Evolutionary conservation across 2,797 vertebrate genomes (phyloP), one percentile per base, ranked within the genome.

Genomic region (Molossus molossus): DNA sequence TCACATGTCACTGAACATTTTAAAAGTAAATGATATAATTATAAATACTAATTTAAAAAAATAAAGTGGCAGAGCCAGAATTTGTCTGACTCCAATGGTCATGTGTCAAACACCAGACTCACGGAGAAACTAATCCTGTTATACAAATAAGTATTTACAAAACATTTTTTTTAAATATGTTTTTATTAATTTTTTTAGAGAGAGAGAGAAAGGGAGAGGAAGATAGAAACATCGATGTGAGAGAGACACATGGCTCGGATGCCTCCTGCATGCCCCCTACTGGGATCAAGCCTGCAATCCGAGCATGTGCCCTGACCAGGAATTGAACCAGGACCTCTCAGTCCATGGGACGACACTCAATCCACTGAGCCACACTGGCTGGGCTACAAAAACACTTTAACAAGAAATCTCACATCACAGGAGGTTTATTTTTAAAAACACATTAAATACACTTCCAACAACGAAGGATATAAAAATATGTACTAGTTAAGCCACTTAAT

Each of bases 341-440:
- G 40, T 45, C 40, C 40, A 45, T 45, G 40, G 40, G 40, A 45
- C 40, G 40, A 45, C 40, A 45, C 40, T 45, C 40, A 45, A 45
- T 45, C 40, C 40, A 45, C 40, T 45, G 40, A 45, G 40, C 40
- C 40, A 45, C 40, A 45, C 40, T 6, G 40, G 40, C 40, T 45
- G 6, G 40, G 40, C 40, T 45, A 45, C 40, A 92, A 53, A 91
- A 69, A 92, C 3, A 70, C 62, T 83, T 81, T 70, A 92, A 91
- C 27, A 84, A 29, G 57, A 77, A 76, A 90, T 89, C 80, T 95
- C 53, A 84, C 50, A 2, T 75, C 92, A 87, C 18, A 73, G 13
- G 25, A 91, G 57, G 75, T 90, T 76, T 81, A 58, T 84, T 92
- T 95, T 96, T 69, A 37, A 80, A 90, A 94, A 20, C 17, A 81